Base-by-base conservation (phyloP, 2,888 invertebrate genomes). In the Ophion obscuratus region DNA sequence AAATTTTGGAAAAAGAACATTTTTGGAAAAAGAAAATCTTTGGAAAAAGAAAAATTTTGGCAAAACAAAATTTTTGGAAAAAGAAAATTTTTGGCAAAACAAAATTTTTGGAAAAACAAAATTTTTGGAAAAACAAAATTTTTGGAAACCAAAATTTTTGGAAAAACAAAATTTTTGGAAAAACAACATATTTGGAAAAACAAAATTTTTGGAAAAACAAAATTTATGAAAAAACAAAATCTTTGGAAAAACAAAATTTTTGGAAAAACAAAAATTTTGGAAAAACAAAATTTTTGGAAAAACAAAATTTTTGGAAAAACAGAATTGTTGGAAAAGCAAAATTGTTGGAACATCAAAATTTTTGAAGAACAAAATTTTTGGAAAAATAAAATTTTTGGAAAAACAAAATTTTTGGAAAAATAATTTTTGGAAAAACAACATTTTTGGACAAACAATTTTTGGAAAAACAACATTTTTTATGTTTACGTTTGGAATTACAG, bases 401-500 rank as follows among this genome's bases (percentile, higher is more conserved):
- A 24, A 1, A 24, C 24, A 0, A 24, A 1, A 24, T 24, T 1
- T 24, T 24, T 24, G 24, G 24, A 24, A 24, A 1, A 24, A 24
- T n/a, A 1, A 1, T 7, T 73, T 44, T 36, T 24, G 24, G 24
- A 24, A 24, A 24, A 24, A 24, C 24, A 24, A 0, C 0, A 24
- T 7, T 73, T 44, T 36, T 24, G 24, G 24, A 24, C 0, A 0
- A 24, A 1, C 24, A 24, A 24, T 7, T 73, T 44, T 36, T 24
- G 24, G 24, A 24, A 24, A 0, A 24, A 1, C 24, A 0, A 24
- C 1, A 24, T 24, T 24, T 74, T 61, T 71, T 1, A 24, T 24
- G 24, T 27, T 62, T 36, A 10, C 24, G 70, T 81, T 66, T 59
- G 6, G 6, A 53, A 20, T 76, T 93, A 20, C 89, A 97, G 97